These are phyloP conservation scores for Scrobipalpa atriplicella DNA, from an alignment of 2,888 invertebrate species.

Conservation along the genomic window DNA sequence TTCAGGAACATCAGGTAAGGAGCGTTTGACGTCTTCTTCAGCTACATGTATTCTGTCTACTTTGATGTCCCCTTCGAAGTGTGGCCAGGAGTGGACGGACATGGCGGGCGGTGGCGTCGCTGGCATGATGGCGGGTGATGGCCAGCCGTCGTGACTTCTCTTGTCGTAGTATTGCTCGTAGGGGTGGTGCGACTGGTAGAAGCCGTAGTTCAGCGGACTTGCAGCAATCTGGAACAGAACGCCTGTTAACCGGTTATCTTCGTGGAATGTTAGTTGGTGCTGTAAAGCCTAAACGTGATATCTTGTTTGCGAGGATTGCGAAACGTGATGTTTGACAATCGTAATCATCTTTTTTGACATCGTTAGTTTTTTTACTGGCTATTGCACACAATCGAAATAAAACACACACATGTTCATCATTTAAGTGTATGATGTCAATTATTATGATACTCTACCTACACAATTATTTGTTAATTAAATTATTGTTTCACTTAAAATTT, in stretches of 20 bases:
- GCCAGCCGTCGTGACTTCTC: constrained; percentile 65
- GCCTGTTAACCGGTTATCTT: constrained; percentile 76
- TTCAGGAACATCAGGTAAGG: constrained; percentile 6
- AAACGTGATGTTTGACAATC: constrained; percentile 1
- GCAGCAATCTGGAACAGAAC: constrained; percentile 85
- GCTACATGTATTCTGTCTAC: constrained; percentile 59
- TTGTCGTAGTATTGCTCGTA: constrained; percentile 72
- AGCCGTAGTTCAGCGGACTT: constrained; percentile 89
- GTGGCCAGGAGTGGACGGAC: constrained; percentile 50
- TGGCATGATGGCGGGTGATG: constrained; percentile 60
- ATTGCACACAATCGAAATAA: neutral
- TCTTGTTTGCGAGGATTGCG: constrained; percentile 4
- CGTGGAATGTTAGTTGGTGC: constrained; percentile 59
- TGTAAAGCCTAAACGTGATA: constrained; percentile 47
- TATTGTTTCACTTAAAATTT: no score
- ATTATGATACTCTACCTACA: no score
- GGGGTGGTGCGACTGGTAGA: constrained; percentile 83
- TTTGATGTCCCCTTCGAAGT: constrained; percentile 50
- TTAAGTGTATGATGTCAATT: no score
- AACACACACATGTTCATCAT: no score
- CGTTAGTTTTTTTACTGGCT: neutral
- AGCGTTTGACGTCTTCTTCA: constrained; percentile 40
- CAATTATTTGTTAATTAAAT: no score
- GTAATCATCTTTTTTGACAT: neutral
- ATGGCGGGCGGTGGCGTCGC: constrained; percentile 53